Conservation (phyloP, 2,797 vertebrate genomes). For the Tympanoctomys barrerae region DNA sequence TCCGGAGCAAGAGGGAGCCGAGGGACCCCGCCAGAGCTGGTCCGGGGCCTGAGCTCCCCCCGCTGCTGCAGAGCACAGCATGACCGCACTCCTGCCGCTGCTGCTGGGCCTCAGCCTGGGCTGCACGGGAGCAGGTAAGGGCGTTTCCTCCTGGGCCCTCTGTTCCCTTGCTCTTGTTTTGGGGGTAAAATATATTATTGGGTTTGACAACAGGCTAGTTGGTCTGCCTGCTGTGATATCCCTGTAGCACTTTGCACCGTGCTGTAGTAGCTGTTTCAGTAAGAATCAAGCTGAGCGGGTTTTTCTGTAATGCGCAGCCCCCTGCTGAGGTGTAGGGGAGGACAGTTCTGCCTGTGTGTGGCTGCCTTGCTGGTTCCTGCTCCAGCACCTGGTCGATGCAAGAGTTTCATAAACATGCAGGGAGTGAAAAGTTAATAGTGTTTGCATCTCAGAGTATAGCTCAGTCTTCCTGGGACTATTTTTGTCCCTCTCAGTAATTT, state of each 20-base stretch:
- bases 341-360: neutral
- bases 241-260: neutral
- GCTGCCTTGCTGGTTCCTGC: neutral
- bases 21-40: conserved; percentile 38
- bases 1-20: neutral
- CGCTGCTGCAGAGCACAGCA: neutral
- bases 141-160: neutral
- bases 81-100: conserved; percentile 51
- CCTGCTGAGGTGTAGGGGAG: neutral
- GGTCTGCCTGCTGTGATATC: neutral
- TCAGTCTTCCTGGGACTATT: neutral
- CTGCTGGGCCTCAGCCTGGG: conserved; percentile 74
- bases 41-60: neutral
- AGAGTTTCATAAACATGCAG: neutral
- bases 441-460: neutral
- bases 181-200: neutral
- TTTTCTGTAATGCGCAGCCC: neutral
- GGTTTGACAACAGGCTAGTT: neutral
- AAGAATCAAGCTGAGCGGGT: neutral
- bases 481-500: conserved; percentile 29
- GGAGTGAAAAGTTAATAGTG: neutral
- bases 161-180: neutral
- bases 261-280: neutral
- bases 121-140: conserved; percentile 73
- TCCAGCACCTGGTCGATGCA: neutral